Evolutionary conservation across 1,140 invertebrate species (phyloP).

Genomic region (Kradibia gibbosae): DNA sequence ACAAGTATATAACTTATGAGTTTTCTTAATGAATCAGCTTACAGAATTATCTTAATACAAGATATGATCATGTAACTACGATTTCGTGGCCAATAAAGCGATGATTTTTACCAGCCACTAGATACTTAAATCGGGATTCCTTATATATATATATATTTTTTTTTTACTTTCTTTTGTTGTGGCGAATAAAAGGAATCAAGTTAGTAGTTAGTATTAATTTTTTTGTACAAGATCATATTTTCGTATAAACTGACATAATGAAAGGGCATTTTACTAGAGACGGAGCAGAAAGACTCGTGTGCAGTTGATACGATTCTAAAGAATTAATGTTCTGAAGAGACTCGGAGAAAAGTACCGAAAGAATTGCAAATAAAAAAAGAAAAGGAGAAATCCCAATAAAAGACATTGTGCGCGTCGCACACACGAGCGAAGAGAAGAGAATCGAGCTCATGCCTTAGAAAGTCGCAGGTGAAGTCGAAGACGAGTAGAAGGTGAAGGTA

Average conservation of each 20-base stretch:
- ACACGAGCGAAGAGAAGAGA: background rate
- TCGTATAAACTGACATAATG: background rate
- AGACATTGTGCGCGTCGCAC: background rate
- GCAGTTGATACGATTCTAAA: background rate
- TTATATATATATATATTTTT: too few relatives aligned
- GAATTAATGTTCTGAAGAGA: background rate
- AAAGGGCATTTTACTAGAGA: background rate
- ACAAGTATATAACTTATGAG: conserved; percentile 3
- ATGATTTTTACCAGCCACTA: background rate
- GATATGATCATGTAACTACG: background rate
- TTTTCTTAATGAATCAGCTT: background rate
- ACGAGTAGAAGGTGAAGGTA: background rate
- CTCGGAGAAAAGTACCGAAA: background rate
- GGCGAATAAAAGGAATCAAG: background rate
- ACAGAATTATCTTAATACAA: background rate
- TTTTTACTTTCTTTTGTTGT: background rate
- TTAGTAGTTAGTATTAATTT: background rate
- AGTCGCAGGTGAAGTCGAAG: conserved; percentile 44
- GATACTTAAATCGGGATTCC: too few relatives aligned
- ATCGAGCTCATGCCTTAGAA: conserved; percentile 47
- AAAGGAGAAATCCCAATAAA: background rate
- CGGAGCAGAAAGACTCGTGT: background rate
- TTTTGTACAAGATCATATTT: background rate
- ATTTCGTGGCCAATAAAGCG: background rate
- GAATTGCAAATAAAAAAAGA: background rate